A percentile compares a stretch with the other conserved stretches of the same genome.
phyloP scores from a whole-genome alignment of 2,797 vertebrate species.

The Urophycis tenuis region DNA sequence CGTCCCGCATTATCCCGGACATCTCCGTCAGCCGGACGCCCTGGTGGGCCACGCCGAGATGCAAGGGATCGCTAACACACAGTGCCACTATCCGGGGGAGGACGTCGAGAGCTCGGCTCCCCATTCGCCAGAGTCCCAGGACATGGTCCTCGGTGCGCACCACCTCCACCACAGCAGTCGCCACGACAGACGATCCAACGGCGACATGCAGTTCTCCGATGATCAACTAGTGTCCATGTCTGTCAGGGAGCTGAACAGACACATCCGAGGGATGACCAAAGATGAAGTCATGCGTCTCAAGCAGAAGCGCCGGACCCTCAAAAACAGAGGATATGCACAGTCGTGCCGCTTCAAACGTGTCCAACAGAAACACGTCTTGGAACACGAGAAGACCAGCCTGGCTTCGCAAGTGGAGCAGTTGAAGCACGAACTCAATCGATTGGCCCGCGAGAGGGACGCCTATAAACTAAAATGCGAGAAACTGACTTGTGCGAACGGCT shows the following conservation, averaged over 20 bases:
- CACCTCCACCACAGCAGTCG: slow-evolving; percentile 62
- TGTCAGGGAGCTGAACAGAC: slow-evolving; percentile 92
- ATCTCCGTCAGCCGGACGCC: slow-evolving; percentile 77
- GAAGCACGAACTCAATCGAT: slow-evolving; percentile 90
- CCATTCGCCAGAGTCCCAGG: slow-evolving; percentile 77
- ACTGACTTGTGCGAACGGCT: slow-evolving; percentile 84
- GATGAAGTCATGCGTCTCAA: slow-evolving; percentile 97
- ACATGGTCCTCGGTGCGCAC: slow-evolving; percentile 72
- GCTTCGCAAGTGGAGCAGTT: slow-evolving; percentile 95
- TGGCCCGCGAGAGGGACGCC: slow-evolving; percentile 91
- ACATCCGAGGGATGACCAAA: slow-evolving; percentile 91
- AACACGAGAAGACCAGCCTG: slow-evolving; percentile 95
- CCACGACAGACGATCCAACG: slow-evolving; percentile 50
- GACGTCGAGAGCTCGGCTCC: slow-evolving; percentile 77
- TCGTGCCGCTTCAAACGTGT: slow-evolving; percentile 96
- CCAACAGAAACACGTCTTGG: slow-evolving; percentile 93
- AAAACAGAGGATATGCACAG: slow-evolving; percentile 96
- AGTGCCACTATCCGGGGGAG: slow-evolving; percentile 75
- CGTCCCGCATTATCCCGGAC: slow-evolving; percentile 76
- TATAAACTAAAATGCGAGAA: slow-evolving; percentile 99
- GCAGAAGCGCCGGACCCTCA: slow-evolving; percentile 97
- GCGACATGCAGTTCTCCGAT: slow-evolving; percentile 86
- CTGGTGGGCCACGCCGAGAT: slow-evolving; percentile 58
- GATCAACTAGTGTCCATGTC: slow-evolving; percentile 98
- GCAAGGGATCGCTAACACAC: slow-evolving; percentile 54